phyloP scores from a whole-genome alignment of 2,113 vertebrate species.

The Ochotona curzoniae region DNA sequence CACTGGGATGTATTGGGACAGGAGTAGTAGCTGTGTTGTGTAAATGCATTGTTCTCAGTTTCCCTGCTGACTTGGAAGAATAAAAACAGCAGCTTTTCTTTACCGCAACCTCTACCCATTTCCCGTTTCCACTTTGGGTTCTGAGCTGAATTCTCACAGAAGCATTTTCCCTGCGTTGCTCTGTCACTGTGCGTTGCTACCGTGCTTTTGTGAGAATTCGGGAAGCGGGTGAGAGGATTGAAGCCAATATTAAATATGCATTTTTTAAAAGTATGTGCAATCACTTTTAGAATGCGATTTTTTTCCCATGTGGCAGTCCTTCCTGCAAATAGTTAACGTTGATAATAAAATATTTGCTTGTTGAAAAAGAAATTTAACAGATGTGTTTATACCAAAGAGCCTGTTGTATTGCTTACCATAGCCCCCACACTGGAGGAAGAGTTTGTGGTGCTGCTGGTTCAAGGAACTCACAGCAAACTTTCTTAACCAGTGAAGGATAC shows the following conservation, averaged over 20 bases:
- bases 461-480: conserved; percentile 83
- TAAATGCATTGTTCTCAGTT: conserved; percentile 83
- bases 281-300: conserved; percentile 82
- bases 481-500: conserved; percentile 80
- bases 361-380: conserved; percentile 77
- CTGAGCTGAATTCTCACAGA: conserved; percentile 76
- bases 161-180: conserved; percentile 79
- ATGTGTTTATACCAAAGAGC: conserved; percentile 91
- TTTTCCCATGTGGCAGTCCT: conserved; percentile 77
- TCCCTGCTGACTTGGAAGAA: conserved; percentile 71
- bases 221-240: conserved; percentile 79
- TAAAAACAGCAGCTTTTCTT: conserved; percentile 64
- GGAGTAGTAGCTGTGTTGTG: conserved; percentile 82
- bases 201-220: conserved; percentile 77
- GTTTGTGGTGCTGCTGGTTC: conserved; percentile 82
- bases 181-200: conserved; percentile 78
- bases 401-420: conserved; percentile 88
- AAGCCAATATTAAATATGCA: conserved; percentile 81
- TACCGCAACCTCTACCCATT: neutral
- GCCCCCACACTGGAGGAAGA: conserved; percentile 74
- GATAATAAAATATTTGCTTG: conserved; percentile 86
- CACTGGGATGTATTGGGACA: conserved; percentile 82
- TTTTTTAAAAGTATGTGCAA: conserved; percentile 83
- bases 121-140: conserved; percentile 65
- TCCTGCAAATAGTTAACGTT: conserved; percentile 85